Percentiles rank a stretch among this genome's conserved stretches.
These are phyloP conservation scores for Xenotilapia leptura DNA, from an alignment of 2,113 vertebrate species.

Conservation along the genomic window DNA sequence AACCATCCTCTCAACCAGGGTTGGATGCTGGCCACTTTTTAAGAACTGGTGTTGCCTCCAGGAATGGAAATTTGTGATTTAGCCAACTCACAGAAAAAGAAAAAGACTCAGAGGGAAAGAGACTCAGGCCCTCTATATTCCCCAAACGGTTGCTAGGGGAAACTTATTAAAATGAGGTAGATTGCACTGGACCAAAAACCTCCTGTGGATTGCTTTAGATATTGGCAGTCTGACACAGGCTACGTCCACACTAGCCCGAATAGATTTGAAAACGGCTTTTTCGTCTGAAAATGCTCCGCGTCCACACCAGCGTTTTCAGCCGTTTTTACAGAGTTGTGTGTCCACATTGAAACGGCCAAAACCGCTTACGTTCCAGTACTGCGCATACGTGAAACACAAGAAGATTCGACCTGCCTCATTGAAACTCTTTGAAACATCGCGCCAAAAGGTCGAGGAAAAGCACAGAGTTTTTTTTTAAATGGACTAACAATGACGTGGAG, in stretches of 20 bases:
- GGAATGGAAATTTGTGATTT: background rate
- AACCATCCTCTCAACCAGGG: background rate
- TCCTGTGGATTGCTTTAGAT: background rate
- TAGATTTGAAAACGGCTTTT: background rate
- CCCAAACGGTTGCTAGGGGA: background rate
- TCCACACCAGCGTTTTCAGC: background rate
- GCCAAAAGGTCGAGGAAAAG: background rate
- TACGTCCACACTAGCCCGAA: background rate
- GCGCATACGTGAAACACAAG: background rate
- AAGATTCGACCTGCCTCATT: background rate
- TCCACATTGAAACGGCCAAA: background rate
- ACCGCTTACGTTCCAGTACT: background rate
- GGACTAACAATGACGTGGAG: background rate
- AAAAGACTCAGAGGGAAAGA: background rate
- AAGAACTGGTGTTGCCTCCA: background rate
- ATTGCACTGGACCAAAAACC: background rate
- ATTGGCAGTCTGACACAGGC: background rate
- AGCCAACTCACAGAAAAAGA: background rate
- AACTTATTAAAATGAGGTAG: background rate
- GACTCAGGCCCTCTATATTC: background rate
- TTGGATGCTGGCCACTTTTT: background rate
- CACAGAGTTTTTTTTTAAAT: background rate
- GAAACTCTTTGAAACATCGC: background rate
- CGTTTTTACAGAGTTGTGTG: background rate
- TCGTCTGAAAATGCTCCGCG: background rate